Evolutionary conservation across 2,888 invertebrate genomes (phyloP), one percentile per base, ranked within the genome.

Genomic region (Amphipyra tragopoginis): DNA sequence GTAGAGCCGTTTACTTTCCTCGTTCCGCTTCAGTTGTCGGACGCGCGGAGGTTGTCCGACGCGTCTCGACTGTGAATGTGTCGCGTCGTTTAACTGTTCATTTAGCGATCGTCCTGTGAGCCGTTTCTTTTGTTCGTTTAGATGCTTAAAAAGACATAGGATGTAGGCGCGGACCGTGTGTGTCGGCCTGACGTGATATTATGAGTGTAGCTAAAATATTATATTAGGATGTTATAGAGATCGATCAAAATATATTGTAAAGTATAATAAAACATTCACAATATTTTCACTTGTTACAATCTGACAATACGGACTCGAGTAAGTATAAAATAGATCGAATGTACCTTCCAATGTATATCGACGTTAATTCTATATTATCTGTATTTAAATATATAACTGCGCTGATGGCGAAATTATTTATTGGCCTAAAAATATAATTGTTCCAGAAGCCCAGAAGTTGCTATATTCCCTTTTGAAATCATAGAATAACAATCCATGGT

Each of bases 101-200:
- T 54, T 63, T 77, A 58, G 64, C 58, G 47, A 54, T 68, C 42
- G 74, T 69, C 56, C 40, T 61, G 70, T 61, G 69, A 73, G 48
- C 48, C 58, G 62, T 63, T 50, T 64, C 47, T 61, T 57, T 58
- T 61, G 44, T 75, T 80, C 73, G 63, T 82, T 80, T 86, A 87
- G 81, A 86, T 75, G 87, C 89, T 88, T 90, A 82, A 90, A 91
- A 92, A 88, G 88, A 89, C 89, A 60, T 81, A 85, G 84, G 68
- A 71, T 78, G 78, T 83, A 82, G 84, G 79, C 84, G 80, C 84
- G 77, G 81, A 76, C 75, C 81, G 71, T 76, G 66, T 74, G 82
- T 87, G 86, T 85, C 84, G 79, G 84, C 86, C 88, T 83, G 83
- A 87, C 75, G 91, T 92, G 92, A 92, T 92, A 92, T 91, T 91